Base-by-base conservation (phyloP, 2,113 vertebrate genomes). In the Dipodomys spectabilis region DNA sequence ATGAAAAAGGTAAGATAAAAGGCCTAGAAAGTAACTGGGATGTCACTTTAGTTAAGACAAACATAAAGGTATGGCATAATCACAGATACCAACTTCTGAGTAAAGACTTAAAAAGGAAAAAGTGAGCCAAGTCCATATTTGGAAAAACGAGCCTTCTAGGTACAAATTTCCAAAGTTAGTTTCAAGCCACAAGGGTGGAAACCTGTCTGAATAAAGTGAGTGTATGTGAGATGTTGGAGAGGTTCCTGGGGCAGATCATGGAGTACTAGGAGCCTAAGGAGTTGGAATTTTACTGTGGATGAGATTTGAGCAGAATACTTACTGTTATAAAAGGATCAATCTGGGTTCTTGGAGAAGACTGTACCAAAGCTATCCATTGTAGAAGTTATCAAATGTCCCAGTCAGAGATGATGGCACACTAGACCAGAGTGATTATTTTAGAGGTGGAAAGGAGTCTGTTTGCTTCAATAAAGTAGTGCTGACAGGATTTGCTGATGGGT, bases 31-130 rank as follows among this genome's bases (percentile, higher is more conserved):
- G 13, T 39, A 89, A 73, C n/a, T 18, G 7, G 53, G 22, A 0
- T 86, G 18, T 44, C 81, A 12, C 86, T 91, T 74, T 45, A 69
- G 6, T 23, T 5, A 81, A 49, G 9, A 82, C 82, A 18, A 75
- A 85, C 13, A 57, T 28, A 82, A 19, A 88, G 8, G 3, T 81
- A 60, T 57, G 53, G 53, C 12, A 57, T 57, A 57, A 57, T 64
- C 35, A 78, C 82, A 79, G 53, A 44, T 82, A 79, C 84, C 53
- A 39, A 86, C 39, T 88, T 88, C 69, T 73, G 60, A 85, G 45
- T 45, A 74, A 95, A 92, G 44, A 0, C 35, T 69, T 82, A 20
- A 81, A 68, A 57, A 80, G 18, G 7, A 88, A 60, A 91, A 83
- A 60, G 71, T 13, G n/a, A 90, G 20, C 13, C 3, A 30, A 60